Percentiles rank a stretch among this genome's conserved stretches.
These are phyloP conservation scores for Daubentonia madagascariensis DNA, from an alignment of 2,113 vertebrate genomes.

Conservation along the genomic window DNA sequence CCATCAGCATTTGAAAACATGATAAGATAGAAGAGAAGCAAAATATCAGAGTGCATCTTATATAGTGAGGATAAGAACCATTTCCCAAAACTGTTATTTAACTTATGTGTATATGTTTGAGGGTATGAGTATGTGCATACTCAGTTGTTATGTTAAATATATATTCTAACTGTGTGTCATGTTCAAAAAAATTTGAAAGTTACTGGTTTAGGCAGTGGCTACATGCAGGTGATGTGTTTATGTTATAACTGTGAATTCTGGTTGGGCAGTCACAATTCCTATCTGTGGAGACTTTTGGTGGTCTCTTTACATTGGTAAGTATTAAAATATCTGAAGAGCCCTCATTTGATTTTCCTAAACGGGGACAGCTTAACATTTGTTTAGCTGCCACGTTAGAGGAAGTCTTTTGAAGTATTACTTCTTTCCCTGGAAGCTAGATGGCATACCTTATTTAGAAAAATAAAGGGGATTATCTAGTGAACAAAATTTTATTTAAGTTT, in stretches of 20 bases:
- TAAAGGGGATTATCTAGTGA: neutral
- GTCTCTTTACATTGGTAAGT: neutral
- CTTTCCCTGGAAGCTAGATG: neutral
- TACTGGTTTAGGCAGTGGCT: neutral
- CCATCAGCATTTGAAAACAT: neutral
- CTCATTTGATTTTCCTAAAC: neutral
- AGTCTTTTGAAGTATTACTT: neutral
- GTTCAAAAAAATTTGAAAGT: neutral
- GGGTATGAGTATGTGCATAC: neutral
- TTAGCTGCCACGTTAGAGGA: neutral
- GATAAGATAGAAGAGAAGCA: neutral
- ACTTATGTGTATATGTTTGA: neutral
- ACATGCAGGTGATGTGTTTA: neutral
- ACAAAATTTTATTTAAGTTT: neutral
- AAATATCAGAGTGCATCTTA: neutral
- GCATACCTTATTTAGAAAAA: conserved; percentile 35
- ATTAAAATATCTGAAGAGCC: neutral
- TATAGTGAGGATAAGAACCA: neutral
- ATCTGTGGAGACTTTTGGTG: neutral
- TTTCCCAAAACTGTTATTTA: neutral
- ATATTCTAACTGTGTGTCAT: neutral
- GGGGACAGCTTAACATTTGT: neutral
- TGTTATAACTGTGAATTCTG: neutral
- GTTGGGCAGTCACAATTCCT: neutral
- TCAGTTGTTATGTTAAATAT: neutral